Evolutionary conservation across 92 coral and sea anemone genomes (phyloP).

Genomic region (Phymanthus crucifer): DNA sequence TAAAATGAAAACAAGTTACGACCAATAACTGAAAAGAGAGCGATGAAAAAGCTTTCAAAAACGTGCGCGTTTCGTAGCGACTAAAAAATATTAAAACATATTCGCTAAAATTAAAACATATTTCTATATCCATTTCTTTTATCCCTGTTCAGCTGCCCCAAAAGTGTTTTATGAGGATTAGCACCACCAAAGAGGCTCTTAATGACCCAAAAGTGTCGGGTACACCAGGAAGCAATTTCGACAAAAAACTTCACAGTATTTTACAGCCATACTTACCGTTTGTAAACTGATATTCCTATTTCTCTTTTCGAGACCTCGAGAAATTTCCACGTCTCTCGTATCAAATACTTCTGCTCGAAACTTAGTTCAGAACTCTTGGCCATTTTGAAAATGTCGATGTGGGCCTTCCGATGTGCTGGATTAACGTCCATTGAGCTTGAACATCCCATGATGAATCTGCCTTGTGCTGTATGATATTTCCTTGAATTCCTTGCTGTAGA

Average conservation of each 20-base stretch:
- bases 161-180: too few species aligned
- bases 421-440: background rate
- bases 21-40: too few species aligned
- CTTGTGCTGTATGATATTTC: background rate
- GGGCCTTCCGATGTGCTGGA: background rate
- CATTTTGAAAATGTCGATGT: conserved; percentile 10
- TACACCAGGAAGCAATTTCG: background rate
- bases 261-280: conserved; percentile 17
- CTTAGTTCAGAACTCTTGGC: conserved; percentile 17
- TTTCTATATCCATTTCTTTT: too few species aligned
- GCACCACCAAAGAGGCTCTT: background rate
- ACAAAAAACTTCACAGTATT: background rate
- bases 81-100: too few species aligned
- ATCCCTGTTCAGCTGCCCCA: too few species aligned
- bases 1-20: too few species aligned
- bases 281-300: conserved; percentile 36
- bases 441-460: conserved; percentile 28
- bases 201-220: background rate
- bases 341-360: conserved; percentile 36
- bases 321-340: conserved; percentile 44
- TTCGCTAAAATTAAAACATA: too few species aligned
- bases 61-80: too few species aligned
- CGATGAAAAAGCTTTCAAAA: too few species aligned
- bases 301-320: conserved; percentile 43
- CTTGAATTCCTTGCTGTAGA: too few species aligned